A percentile compares a stretch with the other conserved stretches of the same genome.
Evolutionary conservation across 2,113 vertebrate species (phyloP).

Genomic region (Barnardius zonarius): DNA sequence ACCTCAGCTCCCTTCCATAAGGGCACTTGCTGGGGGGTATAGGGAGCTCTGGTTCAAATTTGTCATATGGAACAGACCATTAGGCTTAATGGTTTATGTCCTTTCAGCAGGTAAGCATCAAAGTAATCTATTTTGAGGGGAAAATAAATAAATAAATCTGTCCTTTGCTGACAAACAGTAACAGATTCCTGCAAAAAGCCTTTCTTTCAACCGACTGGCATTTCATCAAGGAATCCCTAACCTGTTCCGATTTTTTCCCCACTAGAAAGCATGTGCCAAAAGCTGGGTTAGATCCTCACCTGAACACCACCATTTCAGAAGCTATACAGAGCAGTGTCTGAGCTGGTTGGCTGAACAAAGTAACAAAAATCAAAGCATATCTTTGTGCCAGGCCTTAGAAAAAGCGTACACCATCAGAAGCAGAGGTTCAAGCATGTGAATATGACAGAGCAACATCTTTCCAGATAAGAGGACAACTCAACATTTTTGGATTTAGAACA

Average conservation of each 20-base stretch:
- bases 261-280: not conserved
- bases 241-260: constrained; percentile 7
- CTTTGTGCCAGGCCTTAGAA: not conserved
- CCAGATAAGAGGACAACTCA: not conserved
- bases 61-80: not conserved
- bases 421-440: not conserved
- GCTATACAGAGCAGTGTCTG: not conserved
- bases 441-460: not conserved
- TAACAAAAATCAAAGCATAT: not conserved
- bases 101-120: not conserved
- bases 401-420: not conserved
- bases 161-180: constrained; percentile 8
- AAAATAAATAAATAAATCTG: not conserved
- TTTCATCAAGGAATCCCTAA: constrained; percentile 39
- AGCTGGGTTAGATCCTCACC: not conserved
- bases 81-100: not conserved
- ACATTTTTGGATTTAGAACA: not conserved
- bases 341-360: not conserved
- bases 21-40: not conserved
- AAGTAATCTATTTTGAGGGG: not conserved
- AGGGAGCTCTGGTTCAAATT: not conserved
- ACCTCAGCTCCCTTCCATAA: not conserved
- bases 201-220: not conserved
- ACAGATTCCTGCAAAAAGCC: not conserved
- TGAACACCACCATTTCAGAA: not conserved